Evolutionary conservation across 2,113 vertebrate species (phyloP).

Genomic region (Oophaga pumilio): DNA sequence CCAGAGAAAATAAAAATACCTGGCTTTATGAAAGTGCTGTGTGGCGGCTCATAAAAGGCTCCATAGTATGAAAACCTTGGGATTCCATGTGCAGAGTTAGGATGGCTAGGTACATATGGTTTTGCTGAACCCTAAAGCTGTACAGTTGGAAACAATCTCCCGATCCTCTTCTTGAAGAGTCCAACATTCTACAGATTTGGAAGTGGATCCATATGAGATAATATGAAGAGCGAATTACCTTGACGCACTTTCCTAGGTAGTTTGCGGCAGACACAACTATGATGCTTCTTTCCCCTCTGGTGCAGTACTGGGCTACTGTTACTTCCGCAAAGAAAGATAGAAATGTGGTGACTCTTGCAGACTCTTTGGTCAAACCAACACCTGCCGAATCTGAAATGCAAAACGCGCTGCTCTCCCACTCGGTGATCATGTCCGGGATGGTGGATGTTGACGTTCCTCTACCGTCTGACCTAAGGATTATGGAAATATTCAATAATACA

Average conservation of each 20-base stretch:
- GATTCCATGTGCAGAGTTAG: neutral
- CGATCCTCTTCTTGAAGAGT: too few relatives aligned
- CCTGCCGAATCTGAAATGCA: neutral
- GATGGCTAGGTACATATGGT: too few relatives aligned
- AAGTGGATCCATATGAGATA: neutral
- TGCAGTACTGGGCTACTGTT: slow-evolving; percentile 78
- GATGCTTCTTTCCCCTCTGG: slow-evolving; percentile 76
- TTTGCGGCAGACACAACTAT: slow-evolving; percentile 78
- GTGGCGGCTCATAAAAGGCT: too few relatives aligned
- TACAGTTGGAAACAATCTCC: neutral
- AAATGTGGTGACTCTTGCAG: neutral
- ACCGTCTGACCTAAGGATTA: neutral
- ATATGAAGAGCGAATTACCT: slow-evolving; percentile 55
- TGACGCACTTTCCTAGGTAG: slow-evolving; percentile 61
- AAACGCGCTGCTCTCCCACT: neutral
- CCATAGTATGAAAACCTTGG: too few relatives aligned
- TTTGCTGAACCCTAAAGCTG: neutral
- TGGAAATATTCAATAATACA: neutral
- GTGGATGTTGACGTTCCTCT: neutral
- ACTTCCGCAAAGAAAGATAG: slow-evolving; percentile 77
- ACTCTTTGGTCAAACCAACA: neutral
- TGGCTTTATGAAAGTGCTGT: too few relatives aligned
- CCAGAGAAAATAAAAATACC: too few relatives aligned
- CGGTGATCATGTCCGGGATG: neutral
- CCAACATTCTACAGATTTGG: too few relatives aligned